These are phyloP conservation scores for Solen grandis DNA, from an alignment of 1,140 invertebrate genomes.

Conservation along the genomic window DNA sequence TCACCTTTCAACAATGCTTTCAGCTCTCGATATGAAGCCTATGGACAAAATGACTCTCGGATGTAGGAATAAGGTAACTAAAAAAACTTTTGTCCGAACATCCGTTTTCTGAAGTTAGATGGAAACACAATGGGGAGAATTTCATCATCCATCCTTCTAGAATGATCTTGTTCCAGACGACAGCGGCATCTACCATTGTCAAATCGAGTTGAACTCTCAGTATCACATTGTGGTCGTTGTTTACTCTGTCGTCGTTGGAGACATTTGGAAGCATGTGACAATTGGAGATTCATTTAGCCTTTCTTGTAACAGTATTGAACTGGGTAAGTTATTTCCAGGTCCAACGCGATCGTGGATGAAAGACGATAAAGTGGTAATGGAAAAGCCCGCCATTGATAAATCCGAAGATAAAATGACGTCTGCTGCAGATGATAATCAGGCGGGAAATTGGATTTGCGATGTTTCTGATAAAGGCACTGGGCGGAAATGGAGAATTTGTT, in stretches of 20 bases:
- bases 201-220: neutral
- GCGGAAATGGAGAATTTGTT: slow-evolving; percentile 20
- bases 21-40: slow-evolving; percentile 16
- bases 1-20: no score
- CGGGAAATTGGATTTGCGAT: slow-evolving; percentile 16
- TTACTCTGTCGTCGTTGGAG: slow-evolving; percentile 23
- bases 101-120: slow-evolving; percentile 24
- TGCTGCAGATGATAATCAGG: neutral
- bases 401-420: neutral
- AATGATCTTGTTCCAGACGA: slow-evolving; percentile 37
- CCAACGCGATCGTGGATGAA: slow-evolving; percentile 6
- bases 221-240: slow-evolving; percentile 13
- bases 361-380: neutral
- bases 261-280: neutral
- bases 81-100: neutral
- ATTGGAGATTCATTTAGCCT: slow-evolving; percentile 1
- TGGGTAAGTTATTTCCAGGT: slow-evolving; percentile 29
- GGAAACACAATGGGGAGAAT: slow-evolving; percentile 43
- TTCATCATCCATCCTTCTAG: slow-evolving; percentile 33
- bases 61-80: slow-evolving; percentile 12
- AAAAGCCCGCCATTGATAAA: slow-evolving; percentile 2
- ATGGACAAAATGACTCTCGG: slow-evolving; percentile 22
- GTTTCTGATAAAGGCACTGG: neutral
- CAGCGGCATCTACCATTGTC: slow-evolving; percentile 37
- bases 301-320: slow-evolving; percentile 14